These are phyloP conservation scores for Drosophila maculinotata DNA, from an alignment of 2,888 invertebrate species.

Conservation along the genomic window DNA sequence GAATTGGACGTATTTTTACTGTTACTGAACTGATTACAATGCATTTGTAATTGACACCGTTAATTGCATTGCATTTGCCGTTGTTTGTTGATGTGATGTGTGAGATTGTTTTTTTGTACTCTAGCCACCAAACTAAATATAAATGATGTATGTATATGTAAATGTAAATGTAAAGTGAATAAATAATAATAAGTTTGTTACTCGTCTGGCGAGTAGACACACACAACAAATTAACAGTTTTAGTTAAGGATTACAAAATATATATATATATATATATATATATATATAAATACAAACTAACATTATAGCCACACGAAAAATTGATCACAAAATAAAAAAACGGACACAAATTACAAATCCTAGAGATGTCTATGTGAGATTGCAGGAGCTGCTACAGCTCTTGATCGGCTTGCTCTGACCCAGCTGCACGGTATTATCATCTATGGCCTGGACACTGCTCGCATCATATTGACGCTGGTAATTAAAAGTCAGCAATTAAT, in stretches of 20 bases:
- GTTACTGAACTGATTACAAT: slow-evolving; percentile 47
- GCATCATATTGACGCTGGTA: slow-evolving; percentile 90
- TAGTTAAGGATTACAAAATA: slow-evolving; percentile 45
- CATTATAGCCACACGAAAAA: slow-evolving; percentile 74
- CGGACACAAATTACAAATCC: slow-evolving; percentile 21
- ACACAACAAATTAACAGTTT: slow-evolving; percentile 51
- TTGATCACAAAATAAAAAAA: slow-evolving; percentile 68
- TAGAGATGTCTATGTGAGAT: slow-evolving; percentile 79
- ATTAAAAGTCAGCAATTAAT: background rate
- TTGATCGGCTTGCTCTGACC: slow-evolving; percentile 89
- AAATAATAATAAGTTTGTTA: slow-evolving; percentile 54
- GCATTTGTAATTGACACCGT: slow-evolving; percentile 49
- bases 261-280: slow-evolving; percentile 47
- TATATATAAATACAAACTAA: slow-evolving; percentile 56
- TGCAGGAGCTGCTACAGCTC: slow-evolving; percentile 88
- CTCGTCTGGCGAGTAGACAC: slow-evolving; percentile 43
- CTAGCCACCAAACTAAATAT: slow-evolving; percentile 66
- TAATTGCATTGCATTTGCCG: slow-evolving; percentile 59
- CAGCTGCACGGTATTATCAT: slow-evolving; percentile 88
- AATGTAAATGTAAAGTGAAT: slow-evolving; percentile 49
- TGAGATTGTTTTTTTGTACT: slow-evolving; percentile 68
- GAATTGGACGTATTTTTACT: slow-evolving; percentile 65
- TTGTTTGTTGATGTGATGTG: slow-evolving; percentile 43
- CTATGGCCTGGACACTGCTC: slow-evolving; percentile 87
- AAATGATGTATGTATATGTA: slow-evolving; percentile 47